phyloP scores from a whole-genome alignment of 2,797 vertebrate species.

The Momotus momota region DNA sequence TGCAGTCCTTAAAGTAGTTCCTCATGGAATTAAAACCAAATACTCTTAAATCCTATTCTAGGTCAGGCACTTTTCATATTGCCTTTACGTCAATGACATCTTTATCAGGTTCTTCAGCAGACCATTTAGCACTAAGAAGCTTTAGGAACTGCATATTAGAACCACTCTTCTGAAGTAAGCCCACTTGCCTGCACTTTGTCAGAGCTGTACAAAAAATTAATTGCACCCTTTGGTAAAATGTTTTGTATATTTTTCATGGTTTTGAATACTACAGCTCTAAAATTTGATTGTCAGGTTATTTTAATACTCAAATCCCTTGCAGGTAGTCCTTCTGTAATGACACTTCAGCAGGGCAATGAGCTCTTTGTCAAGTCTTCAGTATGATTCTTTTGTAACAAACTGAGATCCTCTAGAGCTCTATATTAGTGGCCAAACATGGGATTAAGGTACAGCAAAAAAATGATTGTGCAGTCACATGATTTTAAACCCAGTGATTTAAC shows the following conservation, averaged over 20 bases:
- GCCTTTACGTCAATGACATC: slow-evolving; percentile 54
- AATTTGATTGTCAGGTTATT: slow-evolving; percentile 74
- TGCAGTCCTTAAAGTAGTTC: slow-evolving; percentile 69
- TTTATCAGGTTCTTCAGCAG: slow-evolving; percentile 78
- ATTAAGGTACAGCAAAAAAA: slow-evolving; percentile 46
- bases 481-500: slow-evolving; percentile 40
- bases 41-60: slow-evolving; percentile 81
- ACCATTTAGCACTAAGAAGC: slow-evolving; percentile 75
- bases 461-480: slow-evolving; percentile 45
- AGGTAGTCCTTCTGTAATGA: slow-evolving; percentile 56
- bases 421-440: slow-evolving; percentile 37
- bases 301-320: slow-evolving; percentile 65
- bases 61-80: slow-evolving; percentile 42
- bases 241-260: slow-evolving; percentile 74
- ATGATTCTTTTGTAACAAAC: slow-evolving; percentile 61
- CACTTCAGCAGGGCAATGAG: slow-evolving; percentile 26
- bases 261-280: slow-evolving; percentile 64
- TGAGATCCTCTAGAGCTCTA: slow-evolving; percentile 33
- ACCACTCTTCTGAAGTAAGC: slow-evolving; percentile 79
- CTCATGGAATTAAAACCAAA: slow-evolving; percentile 80
- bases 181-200: slow-evolving; percentile 77
- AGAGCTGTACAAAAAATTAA: slow-evolving; percentile 78
- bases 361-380: slow-evolving; percentile 37
- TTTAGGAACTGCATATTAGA: slow-evolving; percentile 78
- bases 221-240: slow-evolving; percentile 71